These are phyloP conservation scores for Seriola rivoliana DNA, from an alignment of 2,113 vertebrate species.

Conservation along the genomic window DNA sequence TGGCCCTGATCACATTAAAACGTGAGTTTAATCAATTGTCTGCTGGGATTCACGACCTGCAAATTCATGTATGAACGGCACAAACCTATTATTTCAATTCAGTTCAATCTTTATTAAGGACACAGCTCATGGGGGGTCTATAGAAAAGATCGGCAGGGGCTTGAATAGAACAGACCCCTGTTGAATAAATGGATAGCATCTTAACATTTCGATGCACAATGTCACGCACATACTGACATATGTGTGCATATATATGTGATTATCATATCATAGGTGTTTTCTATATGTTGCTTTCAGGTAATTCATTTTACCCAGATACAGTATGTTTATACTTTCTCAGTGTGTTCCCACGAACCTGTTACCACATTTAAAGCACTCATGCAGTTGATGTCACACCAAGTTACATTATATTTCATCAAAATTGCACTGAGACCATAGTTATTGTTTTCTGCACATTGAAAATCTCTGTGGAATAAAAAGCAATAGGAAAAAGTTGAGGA, in stretches of 20 bases:
- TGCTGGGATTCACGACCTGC: background rate
- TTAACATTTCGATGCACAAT: background rate
- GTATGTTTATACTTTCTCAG: background rate
- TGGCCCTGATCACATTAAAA: conserved; percentile 78
- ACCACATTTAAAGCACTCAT: background rate
- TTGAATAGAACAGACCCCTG: fast-evolving
- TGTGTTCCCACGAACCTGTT: background rate
- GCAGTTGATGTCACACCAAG: background rate
- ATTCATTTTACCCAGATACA: background rate
- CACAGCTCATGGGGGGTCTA: too few relatives aligned
- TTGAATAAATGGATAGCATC: too few relatives aligned
- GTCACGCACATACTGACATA: background rate
- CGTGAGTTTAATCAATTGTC: conserved; percentile 60
- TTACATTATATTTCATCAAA: background rate
- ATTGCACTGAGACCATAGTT: background rate
- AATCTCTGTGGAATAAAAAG: background rate
- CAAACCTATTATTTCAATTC: background rate
- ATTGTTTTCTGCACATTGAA: background rate
- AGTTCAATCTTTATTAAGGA: too few relatives aligned
- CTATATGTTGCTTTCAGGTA: background rate
- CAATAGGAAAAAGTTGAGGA: too few relatives aligned
- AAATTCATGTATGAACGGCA: background rate
- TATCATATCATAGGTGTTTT: background rate
- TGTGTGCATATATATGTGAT: background rate
- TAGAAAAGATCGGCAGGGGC: background rate